Evolutionary conservation across 2,797 vertebrate species (phyloP).

Genomic region (Sebastes oblongus): DNA sequence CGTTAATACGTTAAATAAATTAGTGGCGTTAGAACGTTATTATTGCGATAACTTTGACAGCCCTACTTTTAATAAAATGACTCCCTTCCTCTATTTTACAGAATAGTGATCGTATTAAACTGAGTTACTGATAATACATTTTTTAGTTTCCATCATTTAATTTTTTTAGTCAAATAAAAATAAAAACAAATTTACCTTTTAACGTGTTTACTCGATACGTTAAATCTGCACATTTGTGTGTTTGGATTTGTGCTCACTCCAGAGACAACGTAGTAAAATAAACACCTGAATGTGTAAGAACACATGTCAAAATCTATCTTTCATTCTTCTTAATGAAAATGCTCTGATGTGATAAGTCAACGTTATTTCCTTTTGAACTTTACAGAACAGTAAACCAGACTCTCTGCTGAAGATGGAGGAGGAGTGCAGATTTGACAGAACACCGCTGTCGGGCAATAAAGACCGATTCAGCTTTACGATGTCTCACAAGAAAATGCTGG

Average conservation of each 20-base stretch:
- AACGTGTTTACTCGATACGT: background rate
- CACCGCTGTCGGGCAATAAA: slow-evolving; percentile 88
- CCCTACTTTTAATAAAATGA: background rate
- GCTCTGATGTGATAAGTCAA: background rate
- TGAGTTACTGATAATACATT: background rate
- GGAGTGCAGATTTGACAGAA: slow-evolving; percentile 93
- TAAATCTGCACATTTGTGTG: too few species aligned
- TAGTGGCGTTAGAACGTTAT: too few species aligned
- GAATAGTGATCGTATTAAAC: background rate
- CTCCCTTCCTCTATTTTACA: background rate
- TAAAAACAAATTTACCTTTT: background rate
- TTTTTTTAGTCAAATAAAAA: background rate
- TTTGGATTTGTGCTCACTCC: too few species aligned
- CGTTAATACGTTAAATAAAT: too few species aligned
- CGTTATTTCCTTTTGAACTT: slow-evolving; percentile 31
- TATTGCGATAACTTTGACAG: too few species aligned
- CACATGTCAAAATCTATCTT: too few species aligned
- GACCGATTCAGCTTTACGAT: slow-evolving; percentile 94
- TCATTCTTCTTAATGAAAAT: background rate
- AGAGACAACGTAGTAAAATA: too few species aligned
- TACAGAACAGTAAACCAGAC: slow-evolving; percentile 98
- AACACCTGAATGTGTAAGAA: too few species aligned
- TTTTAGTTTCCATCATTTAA: background rate
- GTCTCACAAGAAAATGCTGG: slow-evolving; percentile 91
- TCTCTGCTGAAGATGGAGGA: slow-evolving; percentile 99